phyloP scores from a whole-genome alignment of 53 echinoderm and acorn worm species.

The Arbacia lixula region DNA sequence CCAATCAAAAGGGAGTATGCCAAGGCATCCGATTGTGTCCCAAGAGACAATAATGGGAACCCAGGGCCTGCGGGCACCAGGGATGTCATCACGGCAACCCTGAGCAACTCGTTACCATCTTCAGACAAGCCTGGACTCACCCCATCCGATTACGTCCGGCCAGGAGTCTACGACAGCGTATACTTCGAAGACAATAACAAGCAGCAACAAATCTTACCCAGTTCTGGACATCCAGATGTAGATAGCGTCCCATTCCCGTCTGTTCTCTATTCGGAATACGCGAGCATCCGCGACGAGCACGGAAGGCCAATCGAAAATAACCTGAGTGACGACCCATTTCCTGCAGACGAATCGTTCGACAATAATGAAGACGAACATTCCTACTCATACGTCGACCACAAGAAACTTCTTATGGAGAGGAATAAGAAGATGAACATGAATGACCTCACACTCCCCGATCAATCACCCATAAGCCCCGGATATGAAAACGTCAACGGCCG shows the following conservation, averaged over 20 bases:
- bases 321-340: slow-evolving; percentile 30
- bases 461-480: neutral
- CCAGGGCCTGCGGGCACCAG: neutral
- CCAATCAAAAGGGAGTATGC: slow-evolving; percentile 22
- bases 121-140: neutral
- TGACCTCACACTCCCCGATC: slow-evolving; percentile 6
- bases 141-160: neutral
- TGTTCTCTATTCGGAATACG: slow-evolving; percentile 31
- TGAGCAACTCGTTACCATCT: slow-evolving; percentile 14
- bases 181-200: slow-evolving; percentile 29
- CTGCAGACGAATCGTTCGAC: neutral
- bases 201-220: slow-evolving; percentile 17
- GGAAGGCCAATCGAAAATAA: neutral
- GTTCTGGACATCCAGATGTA: neutral
- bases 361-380: slow-evolving; percentile 31
- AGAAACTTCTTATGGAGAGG: slow-evolving; percentile 1
- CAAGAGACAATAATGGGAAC: neutral
- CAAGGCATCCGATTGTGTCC: slow-evolving; percentile 11
- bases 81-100: too few species aligned
- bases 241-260: slow-evolving; percentile 14
- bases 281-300: slow-evolving; percentile 18
- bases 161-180: slow-evolving; percentile 45
- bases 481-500: slow-evolving; percentile 22
- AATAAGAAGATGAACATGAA: neutral
- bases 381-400: slow-evolving; percentile 37